Evolutionary conservation across 2,888 invertebrate species (phyloP), one percentile per base, ranked within the genome.

Genomic region (Tetanocera ferruginea): DNA sequence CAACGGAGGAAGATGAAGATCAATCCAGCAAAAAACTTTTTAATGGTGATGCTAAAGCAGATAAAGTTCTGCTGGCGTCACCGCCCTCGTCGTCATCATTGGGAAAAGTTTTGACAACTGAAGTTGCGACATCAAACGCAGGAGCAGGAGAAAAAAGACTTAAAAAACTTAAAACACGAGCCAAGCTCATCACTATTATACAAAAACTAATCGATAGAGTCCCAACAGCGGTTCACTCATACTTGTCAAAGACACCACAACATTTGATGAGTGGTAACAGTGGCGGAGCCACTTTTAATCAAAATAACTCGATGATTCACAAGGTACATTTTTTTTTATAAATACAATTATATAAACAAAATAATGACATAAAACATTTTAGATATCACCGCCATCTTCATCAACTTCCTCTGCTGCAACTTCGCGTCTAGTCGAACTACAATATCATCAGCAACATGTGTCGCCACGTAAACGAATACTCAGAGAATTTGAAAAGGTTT

Each of bases 391-490:
- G 72, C 87, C 87, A 70, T 81, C 87, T 72, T 80, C 84, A 64
- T 64, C 77, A 1, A 28, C 64, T 8, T 28, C 64, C 55, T 17
- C 71, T 77, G 60, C 72, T 64, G 60, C 82, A 51, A 76, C 85
- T 69, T 86, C 88, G 73, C 86, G 89, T 84, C 85, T 89, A 85
- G 87, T 89, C 83, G 89, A 89, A 75, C 55, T 81, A 66, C 83
- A 83, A 76, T 87, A 88, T 80, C 88, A 89, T 81, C 89, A 89
- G 79, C 90, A 90, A 79, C 89, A 90, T 84, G 95, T 96, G 37
- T 96, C 96, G 79, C 96, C 96, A 71, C 92, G 96, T 57, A 96
- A 96, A 88, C 92, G 96, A 83, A 94, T 96, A 89, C 91, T 96
- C 80, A 92, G 95, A 76, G 96, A 96, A 88, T 92, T 96, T 86